phyloP scores from a whole-genome alignment of 2,113 vertebrate genomes.

The Riparia riparia region DNA sequence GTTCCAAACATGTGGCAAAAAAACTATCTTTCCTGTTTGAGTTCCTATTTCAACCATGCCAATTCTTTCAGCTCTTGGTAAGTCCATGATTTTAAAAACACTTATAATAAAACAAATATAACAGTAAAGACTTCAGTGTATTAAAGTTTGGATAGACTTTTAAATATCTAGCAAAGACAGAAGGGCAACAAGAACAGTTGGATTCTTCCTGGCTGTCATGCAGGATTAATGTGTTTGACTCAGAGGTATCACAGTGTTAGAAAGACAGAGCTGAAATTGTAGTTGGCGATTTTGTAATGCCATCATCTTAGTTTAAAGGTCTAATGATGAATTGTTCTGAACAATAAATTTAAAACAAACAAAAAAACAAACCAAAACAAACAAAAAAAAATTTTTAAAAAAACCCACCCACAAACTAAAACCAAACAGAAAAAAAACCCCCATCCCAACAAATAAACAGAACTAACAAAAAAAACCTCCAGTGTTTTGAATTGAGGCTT shows the following conservation, averaged over 20 bases:
- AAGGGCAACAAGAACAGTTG: neutral
- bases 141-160: neutral
- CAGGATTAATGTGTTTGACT: neutral
- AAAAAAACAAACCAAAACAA: neutral
- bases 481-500: neutral
- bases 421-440: neutral
- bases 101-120: neutral
- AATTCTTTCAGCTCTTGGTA: neutral
- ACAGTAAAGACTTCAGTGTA: accelerated
- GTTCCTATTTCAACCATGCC: neutral
- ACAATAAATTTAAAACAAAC: neutral
- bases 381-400: neutral
- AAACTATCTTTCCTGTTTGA: neutral
- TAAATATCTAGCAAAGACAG: neutral
- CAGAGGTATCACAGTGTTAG: neutral
- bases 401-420: neutral
- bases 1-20: neutral
- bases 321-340: neutral
- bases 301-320: neutral
- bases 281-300: neutral
- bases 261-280: neutral
- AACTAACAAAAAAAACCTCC: neutral
- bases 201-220: neutral
- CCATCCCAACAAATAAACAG: neutral
- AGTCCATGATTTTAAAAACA: neutral